Conservation (phyloP, 2,113 vertebrate genomes). For the Eonycteris spelaea region DNA sequence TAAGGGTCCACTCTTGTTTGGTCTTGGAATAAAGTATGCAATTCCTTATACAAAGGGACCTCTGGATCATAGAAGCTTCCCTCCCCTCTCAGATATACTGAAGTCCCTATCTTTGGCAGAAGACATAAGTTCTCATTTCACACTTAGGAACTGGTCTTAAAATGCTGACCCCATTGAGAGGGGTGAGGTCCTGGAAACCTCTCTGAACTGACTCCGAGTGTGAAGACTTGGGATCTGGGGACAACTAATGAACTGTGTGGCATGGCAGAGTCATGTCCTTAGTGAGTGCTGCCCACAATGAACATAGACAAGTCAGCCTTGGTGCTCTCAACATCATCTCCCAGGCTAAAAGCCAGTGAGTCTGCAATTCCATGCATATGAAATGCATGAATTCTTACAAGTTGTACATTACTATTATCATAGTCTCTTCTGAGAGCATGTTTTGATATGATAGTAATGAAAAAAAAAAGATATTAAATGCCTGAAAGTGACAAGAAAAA, state of each 20-base stretch:
- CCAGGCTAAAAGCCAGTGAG: neutral
- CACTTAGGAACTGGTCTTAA: neutral
- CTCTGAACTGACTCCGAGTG: neutral
- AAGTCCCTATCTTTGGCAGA: neutral
- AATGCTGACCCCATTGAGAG: neutral
- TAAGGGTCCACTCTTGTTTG: neutral
- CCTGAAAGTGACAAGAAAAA: neutral
- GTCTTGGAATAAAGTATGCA: neutral
- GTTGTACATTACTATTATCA: neutral
- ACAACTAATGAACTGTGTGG: neutral
- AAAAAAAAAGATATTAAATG: neutral
- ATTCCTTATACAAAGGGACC: neutral
- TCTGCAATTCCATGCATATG: neutral
- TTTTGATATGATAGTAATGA: neutral
- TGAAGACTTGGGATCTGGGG: neutral
- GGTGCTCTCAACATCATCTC: neutral
- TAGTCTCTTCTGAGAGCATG: neutral
- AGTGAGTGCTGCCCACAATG: accelerated
- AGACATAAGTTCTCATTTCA: neutral
- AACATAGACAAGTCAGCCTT: neutral
- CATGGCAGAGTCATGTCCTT: accelerated
- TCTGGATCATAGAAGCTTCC: neutral
- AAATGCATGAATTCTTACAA: neutral
- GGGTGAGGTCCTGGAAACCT: neutral
- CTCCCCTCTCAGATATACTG: neutral